Conservation (phyloP, 2,888 invertebrate genomes). For the Ormyrus nitidulus region DNA sequence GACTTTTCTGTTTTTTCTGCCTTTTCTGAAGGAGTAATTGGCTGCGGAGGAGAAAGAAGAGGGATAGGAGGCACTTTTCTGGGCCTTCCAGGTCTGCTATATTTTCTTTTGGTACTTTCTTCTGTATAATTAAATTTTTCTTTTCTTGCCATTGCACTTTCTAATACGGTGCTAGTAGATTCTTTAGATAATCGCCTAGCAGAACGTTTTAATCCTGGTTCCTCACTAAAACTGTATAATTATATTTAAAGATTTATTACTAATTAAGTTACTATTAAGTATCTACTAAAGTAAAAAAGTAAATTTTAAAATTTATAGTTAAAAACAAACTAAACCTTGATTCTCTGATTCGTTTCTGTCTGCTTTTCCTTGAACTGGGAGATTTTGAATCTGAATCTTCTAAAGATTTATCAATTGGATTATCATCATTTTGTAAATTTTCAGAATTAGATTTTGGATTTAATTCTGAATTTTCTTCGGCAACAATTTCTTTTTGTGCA, state of each 20-base stretch:
- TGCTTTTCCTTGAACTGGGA: slow-evolving; percentile 66
- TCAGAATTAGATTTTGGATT: slow-evolving; percentile 16
- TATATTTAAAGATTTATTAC: too few relatives aligned
- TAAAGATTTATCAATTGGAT: slow-evolving; percentile 33
- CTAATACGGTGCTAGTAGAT: slow-evolving; percentile 79
- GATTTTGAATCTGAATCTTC: slow-evolving; percentile 55
- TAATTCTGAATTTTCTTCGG: slow-evolving; percentile 1
- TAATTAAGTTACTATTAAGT: too few relatives aligned
- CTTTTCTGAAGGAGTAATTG: too few relatives aligned
- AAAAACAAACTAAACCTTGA: slow-evolving; percentile 62
- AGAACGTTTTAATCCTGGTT: slow-evolving; percentile 79
- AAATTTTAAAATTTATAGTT: too few relatives aligned
- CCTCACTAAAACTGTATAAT: slow-evolving; percentile 46
- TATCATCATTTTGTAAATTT: slow-evolving; percentile 48
- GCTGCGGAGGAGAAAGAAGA: too few relatives aligned
- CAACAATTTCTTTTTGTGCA: slow-evolving; percentile 5
- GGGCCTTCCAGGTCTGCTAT: slow-evolving; percentile 70
- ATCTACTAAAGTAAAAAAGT: too few relatives aligned
- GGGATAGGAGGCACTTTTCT: slow-evolving; percentile 61
- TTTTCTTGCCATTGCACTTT: slow-evolving; percentile 84
- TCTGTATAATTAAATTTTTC: slow-evolving; percentile 81
- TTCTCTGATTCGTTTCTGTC: slow-evolving; percentile 65
- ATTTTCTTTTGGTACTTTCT: slow-evolving; percentile 68
- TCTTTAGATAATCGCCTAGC: slow-evolving; percentile 81
- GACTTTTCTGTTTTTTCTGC: neutral